Evolutionary conservation across 2,797 vertebrate genomes (phyloP).

Genomic region (Pteropus rufus): DNA sequence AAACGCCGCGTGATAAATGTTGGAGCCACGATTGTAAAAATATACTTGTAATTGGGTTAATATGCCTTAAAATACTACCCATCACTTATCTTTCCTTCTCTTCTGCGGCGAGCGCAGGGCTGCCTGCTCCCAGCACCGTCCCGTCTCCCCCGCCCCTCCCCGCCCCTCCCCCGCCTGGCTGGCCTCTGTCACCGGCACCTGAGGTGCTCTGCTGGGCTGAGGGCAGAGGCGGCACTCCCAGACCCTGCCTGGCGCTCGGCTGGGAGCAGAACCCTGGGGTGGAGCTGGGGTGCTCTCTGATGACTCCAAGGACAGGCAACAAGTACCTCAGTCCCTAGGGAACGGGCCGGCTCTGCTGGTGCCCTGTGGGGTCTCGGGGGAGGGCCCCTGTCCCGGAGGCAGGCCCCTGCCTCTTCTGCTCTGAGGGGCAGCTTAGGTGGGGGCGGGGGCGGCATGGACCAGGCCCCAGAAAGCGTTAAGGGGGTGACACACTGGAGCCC

Average conservation of each 20-base stretch:
- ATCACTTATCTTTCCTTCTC: slow-evolving; percentile 91
- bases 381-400: not conserved
- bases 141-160: slow-evolving; percentile 26
- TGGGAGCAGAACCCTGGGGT: not conserved
- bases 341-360: not conserved
- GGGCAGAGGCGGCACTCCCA: not conserved
- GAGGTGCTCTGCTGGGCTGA: accelerated
- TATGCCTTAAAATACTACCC: slow-evolving; percentile 98
- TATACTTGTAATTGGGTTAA: slow-evolving; percentile 99
- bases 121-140: slow-evolving; percentile 43
- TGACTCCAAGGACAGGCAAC: not conserved
- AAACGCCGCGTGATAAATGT: slow-evolving; percentile 93
- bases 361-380: not conserved
- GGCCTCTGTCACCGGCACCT: not conserved
- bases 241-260: not conserved
- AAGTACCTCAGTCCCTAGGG: not conserved
- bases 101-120: slow-evolving; percentile 76
- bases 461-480: not conserved
- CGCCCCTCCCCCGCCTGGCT: not conserved
- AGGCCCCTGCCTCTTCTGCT: not conserved
- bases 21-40: slow-evolving; percentile 91
- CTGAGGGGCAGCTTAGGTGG: not conserved
- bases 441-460: not conserved
- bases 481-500: not conserved
- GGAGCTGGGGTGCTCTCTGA: accelerated